phyloP scores from a whole-genome alignment of 2,113 vertebrate genomes.

The Salvelinus fontinalis region DNA sequence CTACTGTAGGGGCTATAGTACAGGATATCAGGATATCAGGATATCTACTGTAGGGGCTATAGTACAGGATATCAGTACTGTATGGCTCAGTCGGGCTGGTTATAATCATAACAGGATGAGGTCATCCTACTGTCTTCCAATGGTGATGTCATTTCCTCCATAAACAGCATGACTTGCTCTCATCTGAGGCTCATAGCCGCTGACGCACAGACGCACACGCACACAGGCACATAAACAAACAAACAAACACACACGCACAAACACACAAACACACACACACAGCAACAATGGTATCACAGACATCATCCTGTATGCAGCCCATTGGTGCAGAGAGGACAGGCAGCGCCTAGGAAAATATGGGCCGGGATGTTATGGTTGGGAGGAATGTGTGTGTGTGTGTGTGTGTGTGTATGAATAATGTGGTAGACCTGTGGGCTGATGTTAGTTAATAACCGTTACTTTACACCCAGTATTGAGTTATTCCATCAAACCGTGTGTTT shows the following conservation, averaged over 20 bases:
- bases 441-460: background rate
- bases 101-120: conserved; percentile 36
- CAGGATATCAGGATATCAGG: too few species aligned
- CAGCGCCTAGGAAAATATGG: conserved; percentile 56
- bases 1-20: too few species aligned
- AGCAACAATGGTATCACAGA: conserved; percentile 39
- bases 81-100: background rate
- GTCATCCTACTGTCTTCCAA: conserved; percentile 59
- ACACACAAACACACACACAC: too few species aligned
- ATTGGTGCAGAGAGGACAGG: conserved; percentile 40
- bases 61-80: too few species aligned
- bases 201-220: too few species aligned
- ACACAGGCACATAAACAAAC: too few species aligned
- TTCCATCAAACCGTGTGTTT: background rate
- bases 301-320: conserved; percentile 47
- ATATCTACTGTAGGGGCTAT: too few species aligned
- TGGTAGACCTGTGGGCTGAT: background rate
- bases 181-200: background rate
- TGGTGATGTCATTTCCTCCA: conserved; percentile 69
- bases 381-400: conserved; percentile 14
- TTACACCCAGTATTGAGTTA: background rate
- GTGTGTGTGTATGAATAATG: too few species aligned
- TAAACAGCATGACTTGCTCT: conserved; percentile 68
- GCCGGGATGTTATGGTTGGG: conserved; percentile 45
- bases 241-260: too few species aligned